Conservation (phyloP, 2,113 vertebrate genomes). For the Leuciscus idus region DNA sequence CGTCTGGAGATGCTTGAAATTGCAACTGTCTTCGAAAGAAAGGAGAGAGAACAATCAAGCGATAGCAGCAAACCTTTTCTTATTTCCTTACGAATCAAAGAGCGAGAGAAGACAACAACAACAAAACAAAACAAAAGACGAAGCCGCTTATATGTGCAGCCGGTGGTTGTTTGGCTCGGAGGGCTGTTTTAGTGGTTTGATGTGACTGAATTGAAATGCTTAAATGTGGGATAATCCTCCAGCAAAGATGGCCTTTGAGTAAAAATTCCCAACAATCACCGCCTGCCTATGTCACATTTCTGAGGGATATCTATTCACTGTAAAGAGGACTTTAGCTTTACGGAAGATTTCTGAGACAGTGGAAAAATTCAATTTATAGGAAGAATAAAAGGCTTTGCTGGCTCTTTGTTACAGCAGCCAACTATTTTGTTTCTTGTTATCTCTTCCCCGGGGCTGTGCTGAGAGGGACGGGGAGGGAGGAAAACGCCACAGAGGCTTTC, state of each 20-base stretch:
- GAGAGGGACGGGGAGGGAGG: constrained; percentile 25
- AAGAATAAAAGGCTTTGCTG: constrained; percentile 50
- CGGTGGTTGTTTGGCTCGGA: constrained; percentile 34
- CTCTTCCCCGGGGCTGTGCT: constrained; percentile 43
- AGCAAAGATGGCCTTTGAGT: constrained; percentile 55
- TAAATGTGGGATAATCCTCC: constrained; percentile 57
- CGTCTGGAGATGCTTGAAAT: constrained; percentile 25
- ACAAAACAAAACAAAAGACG: constrained; percentile 26
- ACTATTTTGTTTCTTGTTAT: constrained; percentile 57
- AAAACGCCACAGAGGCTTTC: background rate
- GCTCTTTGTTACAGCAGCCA: constrained; percentile 48
- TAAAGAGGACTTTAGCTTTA: constrained; percentile 55
- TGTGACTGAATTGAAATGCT: constrained; percentile 54
- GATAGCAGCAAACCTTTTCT: background rate
- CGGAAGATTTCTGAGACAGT: constrained; percentile 49
- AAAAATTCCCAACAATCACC: constrained; percentile 50
- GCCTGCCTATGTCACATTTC: constrained; percentile 54
- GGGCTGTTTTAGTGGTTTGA: constrained; percentile 51
- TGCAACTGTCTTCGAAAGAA: constrained; percentile 22
- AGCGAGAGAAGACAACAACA: background rate
- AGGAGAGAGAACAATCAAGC: constrained; percentile 30
- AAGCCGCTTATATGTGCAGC: background rate
- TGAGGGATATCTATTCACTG: constrained; percentile 52
- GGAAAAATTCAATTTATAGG: constrained; percentile 49
- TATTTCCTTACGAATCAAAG: constrained; percentile 11